Evolutionary conservation across 1,140 invertebrate species (phyloP).

Genomic region (Drosophila tsacasi): DNA sequence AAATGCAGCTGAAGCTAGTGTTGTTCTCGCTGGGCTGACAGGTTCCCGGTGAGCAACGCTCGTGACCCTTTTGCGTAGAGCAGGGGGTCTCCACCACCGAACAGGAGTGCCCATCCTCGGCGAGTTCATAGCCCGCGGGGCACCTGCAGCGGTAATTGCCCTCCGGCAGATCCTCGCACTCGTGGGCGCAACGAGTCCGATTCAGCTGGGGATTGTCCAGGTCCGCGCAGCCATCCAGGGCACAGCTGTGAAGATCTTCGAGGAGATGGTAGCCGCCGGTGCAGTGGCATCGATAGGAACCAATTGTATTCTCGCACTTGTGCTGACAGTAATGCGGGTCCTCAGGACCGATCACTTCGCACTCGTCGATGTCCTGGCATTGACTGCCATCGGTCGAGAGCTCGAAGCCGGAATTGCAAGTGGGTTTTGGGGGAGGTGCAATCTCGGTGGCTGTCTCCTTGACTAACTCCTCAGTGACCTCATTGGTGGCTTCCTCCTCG

Average conservation of each 20-base stretch:
- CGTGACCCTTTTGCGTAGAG: conserved; percentile 55
- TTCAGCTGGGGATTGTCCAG: conserved; percentile 82
- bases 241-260: conserved; percentile 80
- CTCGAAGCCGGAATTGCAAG: conserved; percentile 87
- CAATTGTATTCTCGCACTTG: conserved; percentile 88
- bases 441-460: background rate
- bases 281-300: conserved; percentile 88
- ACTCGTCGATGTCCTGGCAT: conserved; percentile 89
- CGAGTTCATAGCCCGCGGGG: conserved; percentile 86
- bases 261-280: conserved; percentile 69
- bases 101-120: conserved; percentile 85
- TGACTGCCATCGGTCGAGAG: conserved; percentile 84
- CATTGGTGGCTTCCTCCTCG: background rate
- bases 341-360: conserved; percentile 84
- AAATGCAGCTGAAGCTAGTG: conserved; percentile 86
- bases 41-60: conserved; percentile 69
- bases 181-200: conserved; percentile 86
- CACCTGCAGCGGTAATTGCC: conserved; percentile 83
- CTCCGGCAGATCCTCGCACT: conserved; percentile 86
- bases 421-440: conserved; percentile 85
- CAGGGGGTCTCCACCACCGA: conserved; percentile 87
- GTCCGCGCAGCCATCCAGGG: conserved; percentile 69
- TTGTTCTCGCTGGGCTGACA: conserved; percentile 87
- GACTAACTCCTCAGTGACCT: background rate
- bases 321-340: conserved; percentile 87